phyloP scores from a whole-genome alignment of 2,888 invertebrate genomes.

The Torymus tubicola region DNA sequence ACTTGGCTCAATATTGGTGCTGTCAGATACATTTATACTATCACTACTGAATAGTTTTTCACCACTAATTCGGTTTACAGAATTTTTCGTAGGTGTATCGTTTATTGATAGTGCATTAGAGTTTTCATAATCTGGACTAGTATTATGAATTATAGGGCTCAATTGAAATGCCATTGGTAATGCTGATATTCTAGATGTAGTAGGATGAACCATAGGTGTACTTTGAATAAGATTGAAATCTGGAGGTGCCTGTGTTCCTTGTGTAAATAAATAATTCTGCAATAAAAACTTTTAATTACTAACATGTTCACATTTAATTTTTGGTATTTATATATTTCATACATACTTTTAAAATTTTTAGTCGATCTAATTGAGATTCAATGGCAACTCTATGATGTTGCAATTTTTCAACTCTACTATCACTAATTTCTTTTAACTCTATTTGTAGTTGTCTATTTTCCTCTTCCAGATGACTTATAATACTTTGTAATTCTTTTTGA shows the following conservation, averaged over 20 bases:
- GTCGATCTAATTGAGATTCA: slow-evolving; percentile 82
- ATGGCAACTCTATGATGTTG: slow-evolving; percentile 82
- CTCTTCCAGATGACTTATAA: slow-evolving; percentile 84
- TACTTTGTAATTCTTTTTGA: slow-evolving; percentile 82
- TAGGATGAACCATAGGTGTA: slow-evolving; percentile 72
- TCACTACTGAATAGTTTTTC: slow-evolving; percentile 74
- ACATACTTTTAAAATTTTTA: slow-evolving; percentile 82
- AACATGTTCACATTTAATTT: slow-evolving; percentile 12
- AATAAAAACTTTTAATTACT: slow-evolving; percentile 48
- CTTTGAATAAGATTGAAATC: slow-evolving; percentile 71
- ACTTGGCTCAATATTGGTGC: slow-evolving; percentile 81
- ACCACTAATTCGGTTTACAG: slow-evolving; percentile 48
- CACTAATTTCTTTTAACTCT: slow-evolving; percentile 72
- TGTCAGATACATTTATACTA: slow-evolving; percentile 75
- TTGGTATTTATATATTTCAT: no score
- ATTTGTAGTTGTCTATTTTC: slow-evolving; percentile 79
- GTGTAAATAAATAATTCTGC: slow-evolving; percentile 72
- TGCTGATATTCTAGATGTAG: slow-evolving; percentile 67
- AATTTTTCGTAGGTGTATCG: slow-evolving; percentile 49
- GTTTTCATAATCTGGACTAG: slow-evolving; percentile 64
- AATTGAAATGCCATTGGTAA: slow-evolving; percentile 73
- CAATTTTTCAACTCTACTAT: slow-evolving; percentile 75
- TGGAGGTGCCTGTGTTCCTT: slow-evolving; percentile 59
- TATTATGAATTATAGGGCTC: slow-evolving; percentile 73
- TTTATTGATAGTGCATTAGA: slow-evolving; percentile 60